Evolutionary conservation across 1,140 invertebrate species (phyloP), one percentile per base, ranked within the genome.

Genomic region (Melitaea cinxia): DNA sequence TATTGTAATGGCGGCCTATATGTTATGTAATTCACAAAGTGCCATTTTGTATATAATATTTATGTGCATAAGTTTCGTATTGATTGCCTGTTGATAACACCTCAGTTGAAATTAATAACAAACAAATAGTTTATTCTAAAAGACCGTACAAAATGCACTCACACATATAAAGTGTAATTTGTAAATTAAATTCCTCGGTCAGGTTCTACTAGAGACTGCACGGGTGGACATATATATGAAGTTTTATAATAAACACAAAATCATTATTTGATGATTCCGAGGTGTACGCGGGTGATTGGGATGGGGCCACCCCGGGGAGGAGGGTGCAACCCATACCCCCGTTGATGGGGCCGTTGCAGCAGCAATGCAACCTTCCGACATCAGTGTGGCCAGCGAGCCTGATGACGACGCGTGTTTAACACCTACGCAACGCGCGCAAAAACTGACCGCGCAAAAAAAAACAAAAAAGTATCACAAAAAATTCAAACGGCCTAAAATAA

Each of bases 221-320:
- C 62, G 47, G 57, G 58, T 65, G 62, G 50, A 21, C 58, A 72
- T 75, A 73, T 70, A 64, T 73, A 64, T 70, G 54, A 57, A 78
- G 76, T 88, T 86, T 90, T 90, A 88, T 88, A 82, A 84, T 88
- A 86, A 88, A 87, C 85, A 87, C 79, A 83, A 88, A 89, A 90
- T 89, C 88, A 90, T 90, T 90, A 89, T 88, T 89, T 89, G 88
- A 90, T 89, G 86, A 90, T 90, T 89, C 77, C 78, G 79, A 78
- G 82, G 85, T 77, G 78, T 71, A 77, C 76, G 83, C 80, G 86
- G 77, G 73, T 80, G 77, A 82, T 83, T 77, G 83, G 86, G 73
- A 77, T 84, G 82, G 75, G 83, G 57, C 15, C 50, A 71, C 64
- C 65, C 28, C 26, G 45, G 68, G 83, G 73, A 63, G 69, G 68